Evolutionary conservation across 2,888 invertebrate species (phyloP).

Genomic region (Melipona beecheii): DNA sequence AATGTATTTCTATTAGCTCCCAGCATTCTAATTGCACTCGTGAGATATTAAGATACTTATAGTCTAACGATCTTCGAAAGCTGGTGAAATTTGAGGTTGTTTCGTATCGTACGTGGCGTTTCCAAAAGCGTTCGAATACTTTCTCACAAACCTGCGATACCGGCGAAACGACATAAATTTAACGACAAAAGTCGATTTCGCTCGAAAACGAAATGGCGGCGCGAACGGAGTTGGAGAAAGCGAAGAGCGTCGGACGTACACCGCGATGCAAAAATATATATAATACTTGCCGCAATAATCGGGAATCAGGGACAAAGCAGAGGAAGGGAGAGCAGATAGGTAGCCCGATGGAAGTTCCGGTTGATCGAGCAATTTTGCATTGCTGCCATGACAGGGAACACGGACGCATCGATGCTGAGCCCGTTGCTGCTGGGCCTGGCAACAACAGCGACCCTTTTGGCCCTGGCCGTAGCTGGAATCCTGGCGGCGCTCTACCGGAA

Average conservation of each 20-base stretch:
- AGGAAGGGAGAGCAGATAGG: constrained; percentile 41
- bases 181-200: background rate
- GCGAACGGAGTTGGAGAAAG: background rate
- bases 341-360: constrained; percentile 64
- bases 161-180: constrained; percentile 37
- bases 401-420: constrained; percentile 85
- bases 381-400: constrained; percentile 73
- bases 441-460: constrained; percentile 90
- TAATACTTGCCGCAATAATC: constrained; percentile 53
- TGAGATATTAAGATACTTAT: no score
- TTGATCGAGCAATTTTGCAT: constrained; percentile 70
- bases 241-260: no score
- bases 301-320: constrained; percentile 22
- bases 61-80: no score
- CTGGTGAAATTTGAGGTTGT: no score
- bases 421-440: constrained; percentile 91
- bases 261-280: constrained; percentile 30
- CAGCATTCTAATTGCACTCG: no score
- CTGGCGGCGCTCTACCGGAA: constrained; percentile 89
- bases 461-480: constrained; percentile 91
- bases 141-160: background rate
- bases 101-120: no score
- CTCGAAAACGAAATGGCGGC: constrained; percentile 15
- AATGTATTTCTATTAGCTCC: no score
- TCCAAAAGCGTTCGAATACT: no score